phyloP scores from a whole-genome alignment of 2,888 invertebrate species.

The Lasioglossum figueresi region DNA sequence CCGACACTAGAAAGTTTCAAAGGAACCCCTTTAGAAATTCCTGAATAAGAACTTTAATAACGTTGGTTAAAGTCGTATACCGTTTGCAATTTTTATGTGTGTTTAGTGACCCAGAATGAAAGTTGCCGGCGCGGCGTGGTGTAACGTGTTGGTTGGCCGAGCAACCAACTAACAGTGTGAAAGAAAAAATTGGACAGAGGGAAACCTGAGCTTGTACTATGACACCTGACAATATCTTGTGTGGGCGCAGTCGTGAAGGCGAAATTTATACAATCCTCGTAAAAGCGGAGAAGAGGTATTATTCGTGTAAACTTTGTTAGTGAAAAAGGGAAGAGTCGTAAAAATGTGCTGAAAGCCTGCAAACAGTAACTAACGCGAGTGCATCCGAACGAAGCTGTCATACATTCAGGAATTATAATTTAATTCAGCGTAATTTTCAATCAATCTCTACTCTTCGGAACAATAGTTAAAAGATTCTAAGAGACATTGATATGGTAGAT shows the following conservation, averaged over 20 bases:
- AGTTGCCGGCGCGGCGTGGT: not conserved
- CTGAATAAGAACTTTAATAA: constrained; percentile 16
- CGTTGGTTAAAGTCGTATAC: constrained; percentile 18
- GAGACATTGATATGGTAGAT: not conserved
- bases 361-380: not conserved
- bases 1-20: constrained; percentile 14
- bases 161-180: not conserved
- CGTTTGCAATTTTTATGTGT: constrained; percentile 18
- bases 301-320: constrained; percentile 16
- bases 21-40: constrained; percentile 12
- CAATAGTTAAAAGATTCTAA: not conserved
- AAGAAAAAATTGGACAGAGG: constrained; percentile 14
- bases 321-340: not conserved
- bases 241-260: not conserved
- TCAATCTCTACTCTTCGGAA: not conserved
- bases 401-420: not conserved
- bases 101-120: constrained; percentile 16
- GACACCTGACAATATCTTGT: constrained; percentile 17
- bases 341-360: not conserved
- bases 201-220: constrained; percentile 17
- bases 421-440: not conserved
- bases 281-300: constrained; percentile 2
- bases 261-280: constrained; percentile 16
- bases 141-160: constrained; percentile 2
- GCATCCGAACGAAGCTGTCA: not conserved